Evolutionary conservation across 1,140 invertebrate genomes (phyloP).

Genomic region (Delia radicum): DNA sequence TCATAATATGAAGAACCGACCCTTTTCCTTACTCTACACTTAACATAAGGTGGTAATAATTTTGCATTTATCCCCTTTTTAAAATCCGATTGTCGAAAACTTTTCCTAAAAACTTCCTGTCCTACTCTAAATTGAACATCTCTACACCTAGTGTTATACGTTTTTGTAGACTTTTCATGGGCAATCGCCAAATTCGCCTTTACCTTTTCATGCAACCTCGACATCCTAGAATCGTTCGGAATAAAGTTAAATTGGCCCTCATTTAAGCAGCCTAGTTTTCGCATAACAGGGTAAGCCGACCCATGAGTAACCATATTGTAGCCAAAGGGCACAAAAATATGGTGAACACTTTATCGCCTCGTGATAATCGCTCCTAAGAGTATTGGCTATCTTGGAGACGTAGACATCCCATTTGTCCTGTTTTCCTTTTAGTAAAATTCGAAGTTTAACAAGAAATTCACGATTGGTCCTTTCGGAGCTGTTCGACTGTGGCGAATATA

Average conservation of each 20-base stretch:
- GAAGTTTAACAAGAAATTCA: background rate
- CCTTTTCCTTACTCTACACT: background rate
- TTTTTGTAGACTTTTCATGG: too few relatives aligned
- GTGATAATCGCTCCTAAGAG: background rate
- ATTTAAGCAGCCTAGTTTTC: too few relatives aligned
- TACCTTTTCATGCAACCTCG: too few relatives aligned
- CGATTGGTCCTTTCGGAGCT: too few relatives aligned
- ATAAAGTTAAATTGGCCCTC: too few relatives aligned
- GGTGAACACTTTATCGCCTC: background rate
- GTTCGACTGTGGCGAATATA: background rate
- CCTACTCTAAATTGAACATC: background rate
- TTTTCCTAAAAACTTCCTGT: conserved; percentile 12
- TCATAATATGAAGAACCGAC: background rate
- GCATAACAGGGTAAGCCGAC: too few relatives aligned
- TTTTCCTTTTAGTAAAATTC: background rate
- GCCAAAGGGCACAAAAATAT: background rate
- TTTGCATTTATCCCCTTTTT: background rate
- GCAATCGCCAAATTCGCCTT: too few relatives aligned
- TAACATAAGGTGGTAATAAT: background rate
- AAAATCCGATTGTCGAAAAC: conserved; percentile 1
- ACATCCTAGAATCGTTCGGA: too few relatives aligned
- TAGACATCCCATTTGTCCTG: background rate
- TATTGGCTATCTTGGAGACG: background rate
- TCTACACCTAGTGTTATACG: too few relatives aligned
- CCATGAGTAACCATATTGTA: too few relatives aligned